phyloP scores from a whole-genome alignment of 2,888 invertebrate genomes.

The Leptothorax acervorum region DNA sequence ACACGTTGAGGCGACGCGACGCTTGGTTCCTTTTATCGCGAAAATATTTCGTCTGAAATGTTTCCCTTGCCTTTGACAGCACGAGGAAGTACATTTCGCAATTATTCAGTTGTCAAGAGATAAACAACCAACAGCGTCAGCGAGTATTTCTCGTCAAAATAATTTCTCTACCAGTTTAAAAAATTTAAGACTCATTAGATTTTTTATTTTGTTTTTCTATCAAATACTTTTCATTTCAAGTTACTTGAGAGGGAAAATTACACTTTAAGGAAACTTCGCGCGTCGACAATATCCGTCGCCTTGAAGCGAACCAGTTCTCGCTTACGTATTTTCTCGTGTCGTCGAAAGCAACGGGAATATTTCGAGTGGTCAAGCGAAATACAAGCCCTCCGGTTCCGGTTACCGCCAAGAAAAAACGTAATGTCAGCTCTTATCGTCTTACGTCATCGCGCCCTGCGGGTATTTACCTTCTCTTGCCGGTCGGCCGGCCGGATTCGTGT shows the following conservation, averaged over 20 bases:
- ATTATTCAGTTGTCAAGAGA: background rate
- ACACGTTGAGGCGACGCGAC: background rate
- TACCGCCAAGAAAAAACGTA: constrained; percentile 32
- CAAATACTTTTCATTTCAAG: background rate
- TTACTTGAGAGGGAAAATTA: background rate
- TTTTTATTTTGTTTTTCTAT: background rate
- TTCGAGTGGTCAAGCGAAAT: constrained; percentile 13
- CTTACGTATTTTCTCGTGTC: background rate
- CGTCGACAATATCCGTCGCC: background rate
- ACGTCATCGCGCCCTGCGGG: constrained; percentile 59
- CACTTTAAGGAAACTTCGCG: background rate
- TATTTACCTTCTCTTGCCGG: constrained; percentile 57
- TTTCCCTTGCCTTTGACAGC: background rate
- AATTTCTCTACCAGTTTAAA: background rate
- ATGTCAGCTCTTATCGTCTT: constrained; percentile 53
- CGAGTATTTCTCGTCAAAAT: background rate
- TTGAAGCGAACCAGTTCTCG: background rate
- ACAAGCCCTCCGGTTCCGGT: background rate
- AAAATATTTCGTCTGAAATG: background rate
- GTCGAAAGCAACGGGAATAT: background rate
- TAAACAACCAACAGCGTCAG: background rate
- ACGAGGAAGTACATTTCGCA: background rate
- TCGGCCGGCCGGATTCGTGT: constrained; percentile 8
- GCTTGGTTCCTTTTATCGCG: background rate
- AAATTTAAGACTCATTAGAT: background rate